Percentiles rank a stretch among this genome's conserved stretches.
These are phyloP conservation scores for Dicyrtomina minuta DNA, from an alignment of 2,888 invertebrate species.

Conservation along the genomic window DNA sequence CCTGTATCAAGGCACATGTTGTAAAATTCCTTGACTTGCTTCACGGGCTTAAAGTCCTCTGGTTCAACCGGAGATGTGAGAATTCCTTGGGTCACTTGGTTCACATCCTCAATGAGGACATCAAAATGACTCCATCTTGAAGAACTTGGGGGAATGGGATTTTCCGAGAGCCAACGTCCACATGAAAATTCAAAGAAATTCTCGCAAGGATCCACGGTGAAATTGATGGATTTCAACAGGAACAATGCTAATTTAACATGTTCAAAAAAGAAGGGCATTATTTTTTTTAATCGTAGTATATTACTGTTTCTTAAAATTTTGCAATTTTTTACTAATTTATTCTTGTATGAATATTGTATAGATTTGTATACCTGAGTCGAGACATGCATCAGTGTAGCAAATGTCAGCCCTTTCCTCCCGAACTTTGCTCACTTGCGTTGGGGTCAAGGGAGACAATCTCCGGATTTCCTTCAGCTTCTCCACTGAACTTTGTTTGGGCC, in stretches of 20 bases:
- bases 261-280: not conserved
- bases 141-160: slow-evolving; percentile 37
- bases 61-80: slow-evolving; percentile 36
- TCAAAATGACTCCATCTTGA: slow-evolving; percentile 46
- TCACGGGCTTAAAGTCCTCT: slow-evolving; percentile 45
- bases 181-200: slow-evolving; percentile 47
- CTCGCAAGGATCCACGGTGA: slow-evolving; percentile 43
- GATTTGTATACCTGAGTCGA: slow-evolving; percentile 39
- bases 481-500: too few relatives aligned
- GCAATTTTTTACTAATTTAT: not conserved
- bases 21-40: slow-evolving; percentile 48
- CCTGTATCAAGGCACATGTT: slow-evolving; percentile 35
- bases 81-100: slow-evolving; percentile 43
- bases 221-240: slow-evolving; percentile 43
- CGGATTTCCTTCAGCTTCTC: slow-evolving; percentile 16
- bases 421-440: too few relatives aligned
- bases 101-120: slow-evolving; percentile 41
- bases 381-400: slow-evolving; percentile 32
- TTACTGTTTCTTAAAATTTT: too few relatives aligned
- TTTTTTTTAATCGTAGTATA: too few relatives aligned
- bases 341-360: too few relatives aligned
- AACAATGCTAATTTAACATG: slow-evolving; percentile 38
- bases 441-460: slow-evolving; percentile 8
- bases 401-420: slow-evolving; percentile 6
- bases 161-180: slow-evolving; percentile 44